Evolutionary conservation across 2,888 invertebrate genomes (phyloP), one percentile per base, ranked within the genome.

Genomic region (Caenorhabditis sinica): DNA sequence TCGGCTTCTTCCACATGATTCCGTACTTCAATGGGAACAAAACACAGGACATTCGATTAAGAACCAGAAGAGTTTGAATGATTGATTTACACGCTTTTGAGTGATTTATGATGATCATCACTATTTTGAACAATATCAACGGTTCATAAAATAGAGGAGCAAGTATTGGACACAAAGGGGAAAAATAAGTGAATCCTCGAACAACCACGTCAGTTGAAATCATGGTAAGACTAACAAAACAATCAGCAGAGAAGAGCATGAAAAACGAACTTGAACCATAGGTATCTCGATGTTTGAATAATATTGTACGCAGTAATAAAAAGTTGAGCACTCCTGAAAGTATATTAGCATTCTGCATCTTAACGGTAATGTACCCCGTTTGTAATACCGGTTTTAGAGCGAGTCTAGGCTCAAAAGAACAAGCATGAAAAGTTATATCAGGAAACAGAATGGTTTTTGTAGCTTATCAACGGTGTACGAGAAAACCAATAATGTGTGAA

Each of bases 41-140:
- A 36, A 73, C 63, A 23, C 49, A 45, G 6, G 60, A 15, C 72
- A 79, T 61, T 30, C 79, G 61, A 40, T 79, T 79, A 0, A 56
- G 3, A 20, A 63, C 63, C 17, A 80, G n/a, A 6, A 73, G 20
- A 15, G n/a, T 23, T 51, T 63, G 73, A 4, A 73, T 45, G 5
- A 73, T 17, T 15, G 63, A 73, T 36, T 73, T 73, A 25, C 63
- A 73, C 3, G 33, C 63, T 51, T 63, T 73, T 15, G 36, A 33
- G 63, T 73, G 73, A 40, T 73, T 28, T 5, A 63, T 49, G 0
- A 63, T n/a, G 1, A 73, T 63, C 51, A 73, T 61, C 0, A 73
- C 36, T 17, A 51, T 5, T 23, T 73, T 73, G 73, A 51, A 73
- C 9, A 36, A 15, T 15, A 73, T 17, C 30, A 73, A 36, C 5